These are phyloP conservation scores for Python bivittatus DNA, from an alignment of 2,113 vertebrate species.

Conservation along the genomic window DNA sequence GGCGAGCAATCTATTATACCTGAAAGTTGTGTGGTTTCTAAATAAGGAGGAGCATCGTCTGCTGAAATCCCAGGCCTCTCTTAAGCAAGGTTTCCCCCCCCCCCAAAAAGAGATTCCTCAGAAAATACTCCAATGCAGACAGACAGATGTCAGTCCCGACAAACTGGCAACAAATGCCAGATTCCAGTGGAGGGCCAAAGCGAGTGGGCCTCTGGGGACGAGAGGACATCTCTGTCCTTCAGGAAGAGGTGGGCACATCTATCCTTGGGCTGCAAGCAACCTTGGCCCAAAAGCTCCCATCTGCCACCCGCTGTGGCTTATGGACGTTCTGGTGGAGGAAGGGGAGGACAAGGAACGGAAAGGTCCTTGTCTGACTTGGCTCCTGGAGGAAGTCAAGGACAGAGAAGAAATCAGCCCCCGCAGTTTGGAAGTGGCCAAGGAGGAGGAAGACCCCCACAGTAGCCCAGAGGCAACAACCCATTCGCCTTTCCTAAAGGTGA, in stretches of 20 bases:
- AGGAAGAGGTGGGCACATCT: not conserved
- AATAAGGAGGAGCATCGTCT: not conserved
- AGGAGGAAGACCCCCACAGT: not conserved
- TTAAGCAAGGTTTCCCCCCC: conserved; percentile 47
- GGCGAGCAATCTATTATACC: conserved; percentile 32
- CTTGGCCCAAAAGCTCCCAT: not conserved
- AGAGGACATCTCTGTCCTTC: not conserved
- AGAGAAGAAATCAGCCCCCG: not conserved
- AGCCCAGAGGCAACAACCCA: no score
- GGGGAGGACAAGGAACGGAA: not conserved
- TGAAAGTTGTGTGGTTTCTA: conserved; percentile 9
- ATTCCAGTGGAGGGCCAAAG: rapidly evolving
- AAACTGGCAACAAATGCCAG: rapidly evolving
- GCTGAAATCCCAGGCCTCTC: conserved; percentile 48
- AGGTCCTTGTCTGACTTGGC: not conserved
- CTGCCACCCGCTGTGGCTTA: conserved; percentile 8
- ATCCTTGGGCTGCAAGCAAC: not conserved
- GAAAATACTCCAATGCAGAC: conserved; percentile 43
- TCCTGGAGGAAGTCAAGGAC: not conserved
- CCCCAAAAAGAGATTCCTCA: conserved; percentile 58
- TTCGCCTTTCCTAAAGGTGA: no score
- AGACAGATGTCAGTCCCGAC: conserved; percentile 31
- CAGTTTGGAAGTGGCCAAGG: not conserved
- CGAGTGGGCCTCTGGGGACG: not conserved
- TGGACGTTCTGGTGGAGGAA: conserved; percentile 22